Evolutionary conservation across 2,113 vertebrate genomes (phyloP).

Genomic region (Archocentrus centrarchus): DNA sequence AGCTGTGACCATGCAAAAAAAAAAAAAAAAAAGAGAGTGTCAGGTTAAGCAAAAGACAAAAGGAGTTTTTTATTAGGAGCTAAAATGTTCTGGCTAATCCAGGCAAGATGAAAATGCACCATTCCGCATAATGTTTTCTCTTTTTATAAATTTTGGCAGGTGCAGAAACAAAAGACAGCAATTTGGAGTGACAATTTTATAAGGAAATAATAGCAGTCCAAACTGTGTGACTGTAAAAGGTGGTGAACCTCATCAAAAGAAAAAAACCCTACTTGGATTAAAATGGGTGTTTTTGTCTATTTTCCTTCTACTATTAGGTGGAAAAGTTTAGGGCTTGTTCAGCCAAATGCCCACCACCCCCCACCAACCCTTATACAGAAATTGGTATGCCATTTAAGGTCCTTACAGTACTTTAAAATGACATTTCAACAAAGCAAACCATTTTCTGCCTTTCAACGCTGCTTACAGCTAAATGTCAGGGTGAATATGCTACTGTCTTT

Average conservation of each 20-base stretch:
- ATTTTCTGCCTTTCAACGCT: background rate
- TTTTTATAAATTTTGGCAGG: background rate
- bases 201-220: background rate
- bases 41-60: background rate
- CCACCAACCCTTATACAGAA: background rate
- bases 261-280: background rate
- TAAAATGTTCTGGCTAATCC: background rate
- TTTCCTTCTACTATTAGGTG: background rate
- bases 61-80: background rate
- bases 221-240: background rate
- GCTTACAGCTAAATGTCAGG: background rate
- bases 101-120: background rate
- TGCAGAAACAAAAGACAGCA: background rate
- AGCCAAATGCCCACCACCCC: background rate
- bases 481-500: background rate
- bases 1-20: conserved; percentile 76
- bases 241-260: background rate
- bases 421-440: background rate
- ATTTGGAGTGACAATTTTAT: background rate
- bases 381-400: background rate
- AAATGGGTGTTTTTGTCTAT: background rate
- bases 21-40: background rate
- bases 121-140: background rate
- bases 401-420: background rate
- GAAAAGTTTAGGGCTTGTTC: background rate